These are phyloP conservation scores for Frankliniella intonsa DNA, from an alignment of 2,888 invertebrate genomes.

Conservation along the genomic window DNA sequence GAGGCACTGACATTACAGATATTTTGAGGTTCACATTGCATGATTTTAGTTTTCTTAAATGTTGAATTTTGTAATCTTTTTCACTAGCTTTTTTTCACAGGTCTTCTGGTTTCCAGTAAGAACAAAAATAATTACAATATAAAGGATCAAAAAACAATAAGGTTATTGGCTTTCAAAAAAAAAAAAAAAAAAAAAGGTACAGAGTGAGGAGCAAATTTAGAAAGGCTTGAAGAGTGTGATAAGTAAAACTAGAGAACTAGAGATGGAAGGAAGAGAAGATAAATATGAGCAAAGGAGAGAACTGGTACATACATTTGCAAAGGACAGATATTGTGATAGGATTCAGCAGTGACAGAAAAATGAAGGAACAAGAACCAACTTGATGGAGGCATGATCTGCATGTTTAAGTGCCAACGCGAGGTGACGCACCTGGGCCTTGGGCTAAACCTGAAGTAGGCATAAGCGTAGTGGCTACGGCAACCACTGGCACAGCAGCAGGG, in stretches of 20 bases:
- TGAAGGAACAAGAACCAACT: neutral
- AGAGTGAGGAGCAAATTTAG: neutral
- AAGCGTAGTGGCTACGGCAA: neutral
- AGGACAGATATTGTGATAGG: conserved; percentile 12
- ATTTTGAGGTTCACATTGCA: no score
- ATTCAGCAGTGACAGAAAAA: neutral
- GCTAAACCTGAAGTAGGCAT: neutral
- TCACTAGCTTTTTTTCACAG: no score
- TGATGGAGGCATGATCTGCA: neutral
- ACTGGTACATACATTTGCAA: neutral
- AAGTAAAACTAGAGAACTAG: conserved; percentile 14
- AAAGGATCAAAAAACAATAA: neutral
- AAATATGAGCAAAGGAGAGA: neutral
- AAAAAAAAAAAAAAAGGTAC: neutral
- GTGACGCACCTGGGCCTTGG: conserved; percentile 9
- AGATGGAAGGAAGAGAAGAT: neutral
- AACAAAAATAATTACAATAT: no score
- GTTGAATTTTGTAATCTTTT: no score
- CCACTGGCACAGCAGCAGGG: conserved; percentile 1
- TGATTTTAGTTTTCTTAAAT: no score
- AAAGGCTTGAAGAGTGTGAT: conserved; percentile 13
- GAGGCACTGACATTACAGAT: no score
- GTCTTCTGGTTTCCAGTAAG: no score
- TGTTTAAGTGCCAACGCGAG: neutral
- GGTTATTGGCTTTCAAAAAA: neutral